Base-by-base conservation (phyloP, 1,140 invertebrate genomes). In the Calephelis nemesis region DNA sequence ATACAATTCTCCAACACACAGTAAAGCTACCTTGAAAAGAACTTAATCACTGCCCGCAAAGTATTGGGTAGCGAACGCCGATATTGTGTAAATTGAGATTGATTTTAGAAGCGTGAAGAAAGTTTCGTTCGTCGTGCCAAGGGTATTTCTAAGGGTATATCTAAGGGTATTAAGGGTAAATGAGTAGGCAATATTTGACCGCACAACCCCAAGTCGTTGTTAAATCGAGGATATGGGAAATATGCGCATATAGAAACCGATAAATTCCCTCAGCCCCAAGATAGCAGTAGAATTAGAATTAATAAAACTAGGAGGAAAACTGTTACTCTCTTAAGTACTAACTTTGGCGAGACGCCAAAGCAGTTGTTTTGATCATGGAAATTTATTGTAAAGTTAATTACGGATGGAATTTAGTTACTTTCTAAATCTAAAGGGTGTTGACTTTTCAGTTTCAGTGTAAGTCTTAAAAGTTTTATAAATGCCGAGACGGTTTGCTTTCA, bases 331-430 rank as follows among this genome's bases (percentile, higher is more conserved):
- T 60, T 8, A 60, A 60, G 54, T 4, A 40, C 30, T 40, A 60
- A 7, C 12, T 39, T n/a, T 60, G 54, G 54, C 54, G n/a, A n/a
- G 12, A 60, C 39, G 54, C 54, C 54, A 60, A 30, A n/a, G 54
- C 15, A 40, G 11, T 60, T 60, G 30, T 60, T 60, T 60, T 60
- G 30, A 60, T 60, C 54, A 60, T 5, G 30, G 7, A 39, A 60
- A 60, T 60, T 39, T 60, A 60, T 7, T 60, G 54, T 39, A 60
- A 40, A 1, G 54, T 60, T 60, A 60, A 40, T 60, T 60, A 60
- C 15, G 30, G 54, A 12, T n/a, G 19, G 11, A 40, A 60, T 60
- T 60, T 60, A 40, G 42, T 45, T 45, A 45, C 42, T 9, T 45
- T 45, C 8, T 45, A 45, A 45, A 45, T 45, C 42, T 45, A 45